Evolutionary conservation across 2,888 invertebrate genomes (phyloP).

Genomic region (Pasiphila rectangulata): DNA sequence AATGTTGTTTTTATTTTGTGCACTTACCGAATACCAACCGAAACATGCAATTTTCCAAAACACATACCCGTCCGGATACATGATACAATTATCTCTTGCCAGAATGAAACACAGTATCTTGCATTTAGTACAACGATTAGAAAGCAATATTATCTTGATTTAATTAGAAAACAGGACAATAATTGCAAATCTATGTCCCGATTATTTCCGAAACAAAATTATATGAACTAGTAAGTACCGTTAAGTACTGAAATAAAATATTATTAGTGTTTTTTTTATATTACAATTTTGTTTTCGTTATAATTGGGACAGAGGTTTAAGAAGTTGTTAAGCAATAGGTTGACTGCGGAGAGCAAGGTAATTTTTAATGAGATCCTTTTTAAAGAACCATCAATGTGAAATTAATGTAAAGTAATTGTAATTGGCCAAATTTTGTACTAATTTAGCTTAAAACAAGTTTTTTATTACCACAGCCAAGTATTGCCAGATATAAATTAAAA

Average conservation of each 20-base stretch:
- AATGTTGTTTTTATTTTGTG: constrained; percentile 28
- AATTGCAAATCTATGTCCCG: constrained; percentile 8
- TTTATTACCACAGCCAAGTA: constrained; percentile 8
- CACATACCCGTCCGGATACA: constrained; percentile 69
- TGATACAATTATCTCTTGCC: constrained; percentile 54
- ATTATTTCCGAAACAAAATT: too few species aligned
- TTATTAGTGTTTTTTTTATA: too few species aligned
- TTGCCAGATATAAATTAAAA: constrained; percentile 1
- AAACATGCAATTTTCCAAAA: constrained; percentile 74
- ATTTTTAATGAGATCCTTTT: not conserved
- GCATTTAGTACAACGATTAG: constrained; percentile 12
- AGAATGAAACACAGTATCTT: constrained; percentile 58
- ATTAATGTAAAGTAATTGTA: too few species aligned
- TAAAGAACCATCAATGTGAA: not conserved
- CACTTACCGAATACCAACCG: constrained; percentile 58
- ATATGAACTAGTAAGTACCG: too few species aligned
- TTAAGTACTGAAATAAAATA: too few species aligned
- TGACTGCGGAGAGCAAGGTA: not conserved
- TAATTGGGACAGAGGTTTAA: constrained; percentile 19
- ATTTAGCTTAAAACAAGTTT: too few species aligned
- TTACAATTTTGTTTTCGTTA: too few species aligned
- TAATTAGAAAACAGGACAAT: not conserved
- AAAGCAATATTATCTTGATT: constrained; percentile 13
- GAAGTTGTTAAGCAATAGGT: constrained; percentile 23
- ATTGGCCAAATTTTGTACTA: too few species aligned